Evolutionary conservation across 2,888 invertebrate species (phyloP).

Genomic region (Acleris holmiana): DNA sequence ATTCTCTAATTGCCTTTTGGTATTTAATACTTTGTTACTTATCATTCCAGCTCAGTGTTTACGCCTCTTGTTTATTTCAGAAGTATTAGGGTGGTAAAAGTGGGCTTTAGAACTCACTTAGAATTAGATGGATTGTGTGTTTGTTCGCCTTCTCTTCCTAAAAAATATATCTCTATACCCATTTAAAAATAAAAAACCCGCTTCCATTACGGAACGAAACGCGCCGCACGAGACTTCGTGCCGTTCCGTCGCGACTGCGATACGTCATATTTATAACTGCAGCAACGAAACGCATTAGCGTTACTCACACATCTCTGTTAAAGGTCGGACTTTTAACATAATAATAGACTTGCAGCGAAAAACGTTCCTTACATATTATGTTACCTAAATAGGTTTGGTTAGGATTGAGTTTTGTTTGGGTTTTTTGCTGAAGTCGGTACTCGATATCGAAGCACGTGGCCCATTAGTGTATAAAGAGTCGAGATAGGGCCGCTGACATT

Average conservation of each 20-base stretch:
- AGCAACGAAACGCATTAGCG: conserved; percentile 72
- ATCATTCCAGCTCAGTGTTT: too few relatives aligned
- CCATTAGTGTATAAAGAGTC: conserved; percentile 58
- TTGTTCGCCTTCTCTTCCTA: not conserved
- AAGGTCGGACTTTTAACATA: conserved; percentile 65
- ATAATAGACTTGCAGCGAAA: conserved; percentile 47
- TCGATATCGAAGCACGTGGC: conserved; percentile 63
- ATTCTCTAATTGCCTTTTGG: too few relatives aligned
- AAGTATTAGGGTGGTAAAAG: too few relatives aligned
- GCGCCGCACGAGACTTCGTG: conserved; percentile 46
- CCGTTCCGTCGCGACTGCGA: conserved; percentile 57
- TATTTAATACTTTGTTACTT: too few relatives aligned
- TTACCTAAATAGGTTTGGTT: not conserved
- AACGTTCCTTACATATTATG: not conserved
- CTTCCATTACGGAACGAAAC: conserved; percentile 38
- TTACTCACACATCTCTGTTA: conserved; percentile 59
- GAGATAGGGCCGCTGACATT: conserved; percentile 53
- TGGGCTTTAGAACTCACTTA: too few relatives aligned
- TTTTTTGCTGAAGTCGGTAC: conserved; percentile 43
- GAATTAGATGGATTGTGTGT: too few relatives aligned
- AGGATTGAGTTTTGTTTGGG: conserved; percentile 37
- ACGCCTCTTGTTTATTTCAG: too few relatives aligned
- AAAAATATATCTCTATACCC: conserved; percentile 2
- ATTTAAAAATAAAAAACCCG: conserved; percentile 37
- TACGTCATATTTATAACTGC: conserved; percentile 69